Evolutionary conservation across 1,140 invertebrate species (phyloP).

Genomic region (Phymastichus coffea): DNA sequence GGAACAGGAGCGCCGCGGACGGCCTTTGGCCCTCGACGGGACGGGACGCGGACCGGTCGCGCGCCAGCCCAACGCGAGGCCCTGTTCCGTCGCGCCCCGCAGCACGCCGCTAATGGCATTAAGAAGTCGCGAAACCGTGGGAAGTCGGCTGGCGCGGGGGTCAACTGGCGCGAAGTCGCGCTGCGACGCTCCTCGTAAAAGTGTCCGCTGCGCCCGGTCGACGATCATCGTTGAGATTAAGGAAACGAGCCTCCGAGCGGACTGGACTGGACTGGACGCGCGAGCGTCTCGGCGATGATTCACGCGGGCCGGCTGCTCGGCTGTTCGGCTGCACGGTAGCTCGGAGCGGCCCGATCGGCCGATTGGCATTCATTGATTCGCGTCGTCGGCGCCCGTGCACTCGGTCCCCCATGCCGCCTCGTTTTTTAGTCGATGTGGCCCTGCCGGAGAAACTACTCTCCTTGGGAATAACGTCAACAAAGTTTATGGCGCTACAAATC

Average conservation of each 20-base stretch:
- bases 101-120: conserved; percentile 38
- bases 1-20: conserved; percentile 13
- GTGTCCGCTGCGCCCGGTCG: conserved; percentile 35
- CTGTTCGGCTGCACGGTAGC: too few species aligned
- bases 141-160: conserved; percentile 50
- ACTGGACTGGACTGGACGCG: not conserved
- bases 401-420: too few species aligned
- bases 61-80: too few species aligned
- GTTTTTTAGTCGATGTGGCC: too few species aligned
- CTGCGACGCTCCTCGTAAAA: conserved; percentile 44
- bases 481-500: conserved; percentile 20
- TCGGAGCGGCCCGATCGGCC: not conserved
- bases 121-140: conserved; percentile 44
- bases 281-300: not conserved
- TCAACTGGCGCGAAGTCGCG: conserved; percentile 38
- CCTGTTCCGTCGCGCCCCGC: conserved; percentile 5
- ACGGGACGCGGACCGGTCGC: too few species aligned
- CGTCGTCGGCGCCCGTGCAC: too few species aligned
- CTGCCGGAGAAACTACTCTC: conserved; percentile 8
- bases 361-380: too few species aligned
- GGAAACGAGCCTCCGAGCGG: conserved; percentile 36
- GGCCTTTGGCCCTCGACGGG: conserved; percentile 10
- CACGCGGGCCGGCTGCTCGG: not conserved
- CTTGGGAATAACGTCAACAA: conserved; percentile 2
- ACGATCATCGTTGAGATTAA: conserved; percentile 54